Percentiles rank a stretch among this genome's conserved stretches.
Conservation (phyloP, 2,797 vertebrate genomes). For the Galagoides demidoff region DNA sequence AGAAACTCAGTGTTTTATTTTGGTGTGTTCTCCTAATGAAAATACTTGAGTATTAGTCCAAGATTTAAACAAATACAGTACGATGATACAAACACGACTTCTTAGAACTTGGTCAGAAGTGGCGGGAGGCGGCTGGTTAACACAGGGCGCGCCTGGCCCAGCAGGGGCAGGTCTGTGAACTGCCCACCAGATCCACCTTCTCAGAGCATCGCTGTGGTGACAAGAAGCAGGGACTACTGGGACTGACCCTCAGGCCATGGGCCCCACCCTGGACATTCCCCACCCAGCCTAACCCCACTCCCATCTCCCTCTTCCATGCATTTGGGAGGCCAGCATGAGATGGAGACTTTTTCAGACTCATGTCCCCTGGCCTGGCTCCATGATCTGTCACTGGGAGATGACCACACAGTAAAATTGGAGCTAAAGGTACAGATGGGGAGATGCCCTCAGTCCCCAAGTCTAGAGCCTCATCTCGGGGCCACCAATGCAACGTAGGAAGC, state of each 20-base stretch:
- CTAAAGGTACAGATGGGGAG: accelerated
- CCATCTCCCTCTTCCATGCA: accelerated
- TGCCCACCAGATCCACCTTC: accelerated
- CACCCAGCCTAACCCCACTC: accelerated
- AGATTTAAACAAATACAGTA: neutral
- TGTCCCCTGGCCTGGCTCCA: neutral
- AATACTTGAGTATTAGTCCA: neutral
- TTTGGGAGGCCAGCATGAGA: accelerated
- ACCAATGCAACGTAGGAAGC: neutral
- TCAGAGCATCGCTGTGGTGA: accelerated
- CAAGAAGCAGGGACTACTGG: neutral
- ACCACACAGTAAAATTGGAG: accelerated
- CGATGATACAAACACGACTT: neutral
- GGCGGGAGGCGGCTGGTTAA: accelerated
- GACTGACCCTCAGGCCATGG: accelerated
- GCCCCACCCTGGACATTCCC: accelerated
- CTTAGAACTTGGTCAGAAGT: too few species aligned
- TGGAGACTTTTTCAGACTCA: neutral
- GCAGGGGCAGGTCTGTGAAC: too few species aligned
- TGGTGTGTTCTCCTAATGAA: neutral
- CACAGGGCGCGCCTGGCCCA: too few species aligned
- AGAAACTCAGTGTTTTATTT: neutral
- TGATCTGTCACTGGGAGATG: neutral
- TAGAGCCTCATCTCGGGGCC: neutral
- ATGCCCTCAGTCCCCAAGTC: neutral